Percentiles rank a stretch among this genome's conserved stretches.
These are phyloP conservation scores for Amphiprion clarkii DNA, from an alignment of 2,797 vertebrate species.

Conservation along the genomic window DNA sequence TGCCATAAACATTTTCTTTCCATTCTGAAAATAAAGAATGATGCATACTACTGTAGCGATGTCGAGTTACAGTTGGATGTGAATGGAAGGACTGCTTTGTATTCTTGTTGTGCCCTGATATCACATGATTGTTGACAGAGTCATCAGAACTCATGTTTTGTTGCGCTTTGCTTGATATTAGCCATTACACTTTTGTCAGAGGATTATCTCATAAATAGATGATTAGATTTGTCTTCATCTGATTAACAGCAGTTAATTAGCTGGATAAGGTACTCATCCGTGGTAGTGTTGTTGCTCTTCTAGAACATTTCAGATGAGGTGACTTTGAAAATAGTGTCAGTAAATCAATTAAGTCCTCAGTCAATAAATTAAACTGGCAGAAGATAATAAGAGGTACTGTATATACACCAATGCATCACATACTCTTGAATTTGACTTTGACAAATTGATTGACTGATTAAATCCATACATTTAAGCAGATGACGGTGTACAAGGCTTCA, in stretches of 20 bases:
- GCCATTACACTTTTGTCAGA: constrained; percentile 24
- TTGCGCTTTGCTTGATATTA: constrained; percentile 29
- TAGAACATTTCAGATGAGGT: constrained; percentile 70
- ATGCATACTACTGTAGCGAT: constrained; percentile 21
- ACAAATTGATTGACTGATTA: constrained; percentile 62
- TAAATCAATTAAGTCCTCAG: constrained; percentile 73
- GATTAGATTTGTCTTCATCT: constrained; percentile 62
- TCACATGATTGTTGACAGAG: not conserved
- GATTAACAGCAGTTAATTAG: constrained; percentile 71
- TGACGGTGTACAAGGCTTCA: constrained; percentile 17
- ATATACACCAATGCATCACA: constrained; percentile 41
- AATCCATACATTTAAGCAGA: constrained; percentile 58
- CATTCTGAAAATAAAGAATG: constrained; percentile 36
- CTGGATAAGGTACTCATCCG: constrained; percentile 39
- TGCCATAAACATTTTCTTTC: constrained; percentile 44
- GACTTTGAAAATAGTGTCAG: constrained; percentile 76
- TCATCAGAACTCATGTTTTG: constrained; percentile 1
- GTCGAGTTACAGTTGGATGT: constrained; percentile 12
- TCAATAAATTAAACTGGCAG: constrained; percentile 76
- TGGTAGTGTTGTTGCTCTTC: constrained; percentile 43
- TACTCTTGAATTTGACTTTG: constrained; percentile 71
- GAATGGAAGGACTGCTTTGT: not conserved
- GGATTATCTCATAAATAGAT: constrained; percentile 59
- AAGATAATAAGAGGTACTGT: constrained; percentile 64
- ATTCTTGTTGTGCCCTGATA: not conserved